Percentiles rank a stretch among this genome's conserved stretches.
These are phyloP conservation scores for Centropus unirufus DNA, from an alignment of 2,113 vertebrate species.

Conservation along the genomic window DNA sequence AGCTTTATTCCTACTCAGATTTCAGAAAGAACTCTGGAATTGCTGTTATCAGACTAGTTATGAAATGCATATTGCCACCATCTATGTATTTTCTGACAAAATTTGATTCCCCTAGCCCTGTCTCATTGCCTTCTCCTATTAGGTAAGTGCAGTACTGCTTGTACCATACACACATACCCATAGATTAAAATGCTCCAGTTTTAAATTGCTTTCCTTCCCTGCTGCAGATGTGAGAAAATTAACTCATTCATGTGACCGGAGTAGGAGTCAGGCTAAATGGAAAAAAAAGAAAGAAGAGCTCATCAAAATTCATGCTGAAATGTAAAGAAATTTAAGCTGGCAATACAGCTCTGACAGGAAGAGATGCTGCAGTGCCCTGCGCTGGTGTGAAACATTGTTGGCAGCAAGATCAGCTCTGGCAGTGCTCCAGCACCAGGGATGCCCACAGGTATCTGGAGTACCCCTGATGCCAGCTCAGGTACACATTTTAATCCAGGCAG, in stretches of 20 bases:
- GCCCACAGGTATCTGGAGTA: neutral
- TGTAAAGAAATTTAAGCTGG: neutral
- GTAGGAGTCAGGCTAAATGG: neutral
- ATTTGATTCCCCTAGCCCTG: neutral
- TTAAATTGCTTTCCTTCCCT: neutral
- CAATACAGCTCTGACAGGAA: neutral
- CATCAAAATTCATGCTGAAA: constrained; percentile 25
- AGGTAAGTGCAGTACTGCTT: neutral
- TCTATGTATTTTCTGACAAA: neutral
- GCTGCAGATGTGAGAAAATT: neutral
- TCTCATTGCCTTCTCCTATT: neutral
- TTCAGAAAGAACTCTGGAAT: neutral
- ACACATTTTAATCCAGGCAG: constrained; percentile 30
- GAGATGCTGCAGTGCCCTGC: neutral
- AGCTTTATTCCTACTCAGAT: neutral
- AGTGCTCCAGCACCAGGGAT: neutral
- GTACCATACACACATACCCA: neutral
- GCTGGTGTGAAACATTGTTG: neutral
- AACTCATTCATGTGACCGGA: neutral
- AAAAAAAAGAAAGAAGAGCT: neutral
- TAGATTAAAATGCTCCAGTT: neutral
- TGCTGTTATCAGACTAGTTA: neutral
- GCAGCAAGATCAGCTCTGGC: neutral
- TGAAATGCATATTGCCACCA: neutral
- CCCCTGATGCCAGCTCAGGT: neutral